phyloP scores from a whole-genome alignment of 1,140 invertebrate genomes.

The Watersipora subatra region DNA sequence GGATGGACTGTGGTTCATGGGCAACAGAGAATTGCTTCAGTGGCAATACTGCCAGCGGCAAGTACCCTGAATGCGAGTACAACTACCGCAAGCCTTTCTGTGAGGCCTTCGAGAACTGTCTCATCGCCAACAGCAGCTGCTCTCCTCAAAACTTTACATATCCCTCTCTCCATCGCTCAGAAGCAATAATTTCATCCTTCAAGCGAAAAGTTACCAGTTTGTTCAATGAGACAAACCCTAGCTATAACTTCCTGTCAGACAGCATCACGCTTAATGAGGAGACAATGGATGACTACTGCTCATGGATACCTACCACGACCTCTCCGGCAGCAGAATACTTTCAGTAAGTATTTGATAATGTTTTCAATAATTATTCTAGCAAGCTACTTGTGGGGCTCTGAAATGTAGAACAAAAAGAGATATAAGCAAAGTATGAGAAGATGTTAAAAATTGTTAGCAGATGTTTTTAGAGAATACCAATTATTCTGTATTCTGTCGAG shows the following conservation, averaged over 20 bases:
- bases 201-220: too few relatives aligned
- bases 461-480: too few relatives aligned
- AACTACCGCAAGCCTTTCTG: neutral
- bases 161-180: neutral
- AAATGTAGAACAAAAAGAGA: too few relatives aligned
- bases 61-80: neutral
- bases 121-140: neutral
- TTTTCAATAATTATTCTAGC: too few relatives aligned
- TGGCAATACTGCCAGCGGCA: neutral
- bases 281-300: neutral
- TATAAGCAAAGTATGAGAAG: too few relatives aligned
- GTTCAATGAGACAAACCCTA: too few relatives aligned
- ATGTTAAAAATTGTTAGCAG: too few relatives aligned
- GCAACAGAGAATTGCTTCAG: neutral
- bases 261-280: neutral
- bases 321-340: neutral
- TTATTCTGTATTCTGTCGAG: too few relatives aligned
- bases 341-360: neutral
- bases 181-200: neutral
- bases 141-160: neutral
- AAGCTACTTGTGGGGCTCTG: too few relatives aligned
- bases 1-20: conserved; percentile 15
- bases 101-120: neutral
- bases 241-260: too few relatives aligned
- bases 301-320: neutral